Base-by-base conservation (phyloP, 1,140 invertebrate genomes). In the Drosophila sturtevanti region DNA sequence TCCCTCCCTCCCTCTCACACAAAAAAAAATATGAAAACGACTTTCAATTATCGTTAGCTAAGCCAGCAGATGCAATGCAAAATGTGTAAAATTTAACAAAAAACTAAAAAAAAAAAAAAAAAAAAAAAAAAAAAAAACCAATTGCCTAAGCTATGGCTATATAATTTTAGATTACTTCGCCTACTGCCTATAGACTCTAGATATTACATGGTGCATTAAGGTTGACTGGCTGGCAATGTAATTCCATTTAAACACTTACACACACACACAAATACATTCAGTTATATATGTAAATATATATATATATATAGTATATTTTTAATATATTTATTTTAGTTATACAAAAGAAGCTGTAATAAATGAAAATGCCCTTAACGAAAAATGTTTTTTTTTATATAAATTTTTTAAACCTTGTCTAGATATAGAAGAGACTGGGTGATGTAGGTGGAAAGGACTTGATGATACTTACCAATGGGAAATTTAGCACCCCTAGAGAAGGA, bases 1-100 rank as follows among this genome's bases (percentile, higher is more conserved):
- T 0, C 16, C 18, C 9, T 1, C 16, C 16, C 9, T 4, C 41
- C n/a, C 18, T 9, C 9, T 4, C 4, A 14, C 12, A 6, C 2
- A 24, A 24, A 24, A 24, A 4, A 24, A 24, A 24, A 24, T 4
- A 24, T 24, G 22, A 31, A 31, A 31, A 48, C 41, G 41, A 48
- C 41, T 70, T 78, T 74, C 44, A 75, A 76, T 76, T 67, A 78
- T 63, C 73, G 77, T 56, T 62, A 81, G 72, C 66, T 68, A 58
- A 41, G 63, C 41, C 27, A 34, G 24, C 11, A 10, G n/a, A 22
- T 14, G 67, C 70, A 48, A 31, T 31, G 27, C 27, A 31, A 31
- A 31, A 31, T 6, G 27, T 31, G 27, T 6, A 31, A 31, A 24
- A 24, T 2, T 4, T 72, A 31, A 55, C 60, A 69, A 64, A 61